Base-by-base conservation (phyloP, 2,113 vertebrate genomes). In the Xenus cinereus region DNA sequence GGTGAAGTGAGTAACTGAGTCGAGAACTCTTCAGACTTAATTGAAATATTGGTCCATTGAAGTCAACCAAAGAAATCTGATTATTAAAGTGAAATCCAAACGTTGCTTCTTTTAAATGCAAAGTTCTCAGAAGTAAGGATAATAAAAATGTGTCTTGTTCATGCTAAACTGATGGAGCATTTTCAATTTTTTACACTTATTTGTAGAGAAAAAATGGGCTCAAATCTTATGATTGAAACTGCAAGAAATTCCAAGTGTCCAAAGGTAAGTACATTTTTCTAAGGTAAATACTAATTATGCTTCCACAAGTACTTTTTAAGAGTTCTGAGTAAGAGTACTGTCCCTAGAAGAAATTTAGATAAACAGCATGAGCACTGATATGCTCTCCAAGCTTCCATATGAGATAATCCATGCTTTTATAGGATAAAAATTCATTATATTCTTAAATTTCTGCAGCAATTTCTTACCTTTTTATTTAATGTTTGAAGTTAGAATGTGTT, bases 121-220 rank as follows among this genome's bases (percentile, higher is more conserved):
- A 62, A 57, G 27, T 27, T 93, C 10, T 67, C 22, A 23, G 23
- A 82, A 68, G 27, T 88, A 59, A 69, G 16, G 13, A 23, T 89
- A 37, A n/a, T 79, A 28, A 86, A 86, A 92, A 45, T 56, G 1
- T 1, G 1, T 90, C 5, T 89, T 71, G 16, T 90, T 78, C 24
- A 27, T 94, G 76, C 28, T 92, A 48, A 90, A 87, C 51, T 86
- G 46, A 80, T 77, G 15, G 8, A 88, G 4, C 16, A 5, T 79
- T 80, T 79, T 82, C 6, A 21, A 20, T 87, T 59, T 91, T 96
- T 92, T 59, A 39, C 62, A 50, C 57, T 92, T 95, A 84, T 51
- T 97, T 95, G 71, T 96, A 99, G 99, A 97, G 99, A 99, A 95
- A 99, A 98, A 98, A 98, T 99, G 98, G 99, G 99, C 75, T 99